Base-by-base conservation (phyloP, 2,113 vertebrate species). In the Penelope pileata region DNA sequence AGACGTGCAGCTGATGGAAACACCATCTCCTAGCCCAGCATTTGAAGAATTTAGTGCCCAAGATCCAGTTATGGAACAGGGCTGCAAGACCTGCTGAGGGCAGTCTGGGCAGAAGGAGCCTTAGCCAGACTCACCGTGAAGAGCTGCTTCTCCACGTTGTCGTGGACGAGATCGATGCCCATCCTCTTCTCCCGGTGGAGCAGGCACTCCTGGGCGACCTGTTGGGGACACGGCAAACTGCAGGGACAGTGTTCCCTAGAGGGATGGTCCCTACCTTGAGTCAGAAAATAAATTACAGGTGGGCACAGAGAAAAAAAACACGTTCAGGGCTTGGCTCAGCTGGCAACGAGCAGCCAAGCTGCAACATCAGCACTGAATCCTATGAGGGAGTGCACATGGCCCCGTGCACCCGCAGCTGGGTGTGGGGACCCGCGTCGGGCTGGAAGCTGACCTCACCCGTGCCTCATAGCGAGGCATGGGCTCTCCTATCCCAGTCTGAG, bases 181-280 rank as follows among this genome's bases (percentile, higher is more conserved):
- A 99, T 99, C 91, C 99, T 98, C 97, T 99, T 99, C 98, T 99
- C 99, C 86, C 99, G 97, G 80, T 99, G 98, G 95, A 99, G 99
- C 54, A 99, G 95, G 95, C 99, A 99, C 97, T 99, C 99, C 95
- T 98, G 98, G 82, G 98, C 96, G 8, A 99, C 98, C 99, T 99
- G 93, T 94, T 17, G 67, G 64, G 82, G 63, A 95, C 63, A 50
- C 0, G 14, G 2, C 38, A 51, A n/a, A n/a, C 43, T 40, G n/a
- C 51, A 67, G 45, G 42, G 51, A 5, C 67, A 72, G 53, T 19
- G 17, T 2, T 70, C 43, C 50, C 54, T 27, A 8, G 8, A 27
- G 51, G 18, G 27, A 1, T 5, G 3, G 38, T 16, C 36, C 26
- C 40, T 30, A 1, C 1, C 9, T 8, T 88, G n/a, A 80, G 21